Percentiles rank a stretch among this genome's conserved stretches.
Conservation (phyloP, 2,797 vertebrate species). For the Prionace glauca region DNA sequence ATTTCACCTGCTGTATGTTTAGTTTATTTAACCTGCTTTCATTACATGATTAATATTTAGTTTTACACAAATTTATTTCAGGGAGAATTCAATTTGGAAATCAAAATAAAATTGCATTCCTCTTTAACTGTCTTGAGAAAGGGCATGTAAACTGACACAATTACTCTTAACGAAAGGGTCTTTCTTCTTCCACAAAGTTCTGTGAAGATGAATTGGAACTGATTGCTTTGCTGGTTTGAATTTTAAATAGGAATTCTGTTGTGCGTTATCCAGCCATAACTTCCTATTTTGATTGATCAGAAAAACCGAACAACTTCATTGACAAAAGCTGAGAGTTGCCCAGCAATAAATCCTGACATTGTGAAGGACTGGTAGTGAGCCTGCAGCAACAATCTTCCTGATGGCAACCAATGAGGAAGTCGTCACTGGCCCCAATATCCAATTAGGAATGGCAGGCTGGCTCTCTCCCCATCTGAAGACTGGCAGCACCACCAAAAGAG, state of each 20-base stretch:
- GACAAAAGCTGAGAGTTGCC: too few relatives aligned
- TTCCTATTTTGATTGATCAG: too few relatives aligned
- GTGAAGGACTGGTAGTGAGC: too few relatives aligned
- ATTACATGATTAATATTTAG: background rate
- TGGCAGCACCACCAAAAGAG: too few relatives aligned
- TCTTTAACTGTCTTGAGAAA: background rate
- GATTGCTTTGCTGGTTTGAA: background rate
- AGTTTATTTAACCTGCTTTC: background rate
- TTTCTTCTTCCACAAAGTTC: background rate
- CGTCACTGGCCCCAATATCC: too few relatives aligned
- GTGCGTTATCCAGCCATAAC: too few relatives aligned
- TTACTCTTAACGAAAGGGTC: background rate
- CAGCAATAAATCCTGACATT: too few relatives aligned
- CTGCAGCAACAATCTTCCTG: too few relatives aligned
- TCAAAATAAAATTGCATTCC: background rate
- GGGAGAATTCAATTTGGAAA: background rate
- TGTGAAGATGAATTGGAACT: background rate
- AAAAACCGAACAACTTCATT: too few relatives aligned
- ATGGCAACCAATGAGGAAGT: too few relatives aligned
- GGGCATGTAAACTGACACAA: background rate
- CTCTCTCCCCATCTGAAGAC: too few relatives aligned
- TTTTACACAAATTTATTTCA: background rate
- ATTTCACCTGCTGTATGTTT: background rate
- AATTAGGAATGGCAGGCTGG: too few relatives aligned
- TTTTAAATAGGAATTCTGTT: background rate